Conservation (phyloP, 1,140 invertebrate species). For the Paralvinella palmiformis region DNA sequence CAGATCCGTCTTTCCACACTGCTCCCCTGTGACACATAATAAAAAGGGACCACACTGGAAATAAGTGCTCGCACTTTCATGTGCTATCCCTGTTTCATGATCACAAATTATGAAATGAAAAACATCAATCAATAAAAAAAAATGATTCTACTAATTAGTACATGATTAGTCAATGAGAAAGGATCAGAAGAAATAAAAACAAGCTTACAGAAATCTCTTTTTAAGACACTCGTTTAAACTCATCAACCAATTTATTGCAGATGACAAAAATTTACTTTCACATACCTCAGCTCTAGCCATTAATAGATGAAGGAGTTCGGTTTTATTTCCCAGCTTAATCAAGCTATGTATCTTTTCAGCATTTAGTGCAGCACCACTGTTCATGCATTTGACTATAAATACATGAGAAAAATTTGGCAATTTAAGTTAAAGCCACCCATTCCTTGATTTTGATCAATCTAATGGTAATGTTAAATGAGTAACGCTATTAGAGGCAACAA, state of each 20-base stretch:
- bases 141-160: not conserved
- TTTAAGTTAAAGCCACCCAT: slow-evolving; percentile 9
- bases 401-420: no score
- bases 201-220: no score
- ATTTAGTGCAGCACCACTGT: slow-evolving; percentile 23
- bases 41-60: no score
- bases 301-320: slow-evolving; percentile 29
- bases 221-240: no score
- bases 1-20: not conserved
- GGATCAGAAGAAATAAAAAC: no score
- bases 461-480: not conserved
- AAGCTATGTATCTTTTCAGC: slow-evolving; percentile 27
- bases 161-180: not conserved
- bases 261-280: not conserved
- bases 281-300: slow-evolving; percentile 32
- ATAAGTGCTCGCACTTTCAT: no score
- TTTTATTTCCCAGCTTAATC: slow-evolving; percentile 27
- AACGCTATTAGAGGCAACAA: not conserved
- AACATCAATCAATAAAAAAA: not conserved
- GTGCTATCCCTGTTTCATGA: no score
- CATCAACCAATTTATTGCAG: no score
- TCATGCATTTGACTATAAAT: slow-evolving; percentile 16
- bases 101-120: no score
- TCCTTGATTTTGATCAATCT: not conserved
- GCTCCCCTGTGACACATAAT: no score